phyloP scores from a whole-genome alignment of 2,888 invertebrate species.

The Sclerodermus sp. region DNA sequence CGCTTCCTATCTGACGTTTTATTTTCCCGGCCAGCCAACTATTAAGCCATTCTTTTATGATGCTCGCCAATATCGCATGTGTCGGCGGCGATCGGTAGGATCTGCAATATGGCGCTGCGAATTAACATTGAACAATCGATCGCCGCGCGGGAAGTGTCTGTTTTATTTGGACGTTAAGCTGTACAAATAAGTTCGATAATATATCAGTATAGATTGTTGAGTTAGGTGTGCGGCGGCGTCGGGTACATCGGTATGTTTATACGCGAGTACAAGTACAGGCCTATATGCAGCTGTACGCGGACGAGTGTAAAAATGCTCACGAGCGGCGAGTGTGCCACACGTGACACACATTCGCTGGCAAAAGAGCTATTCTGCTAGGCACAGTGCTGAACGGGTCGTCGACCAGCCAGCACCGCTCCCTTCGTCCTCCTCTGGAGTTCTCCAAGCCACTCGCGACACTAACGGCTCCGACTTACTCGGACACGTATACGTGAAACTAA shows the following conservation, averaged over 20 bases:
- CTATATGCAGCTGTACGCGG: neutral
- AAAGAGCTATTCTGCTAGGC: conserved; percentile 49
- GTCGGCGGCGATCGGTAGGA: no score
- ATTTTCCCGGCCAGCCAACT: no score
- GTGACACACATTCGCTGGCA: conserved; percentile 48
- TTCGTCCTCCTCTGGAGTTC: neutral
- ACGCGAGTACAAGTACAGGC: neutral
- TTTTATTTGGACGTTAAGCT: no score
- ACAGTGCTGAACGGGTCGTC: conserved; percentile 41
- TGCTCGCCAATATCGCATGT: no score
- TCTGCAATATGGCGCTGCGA: no score
- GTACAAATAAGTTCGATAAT: no score
- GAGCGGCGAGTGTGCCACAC: conserved; percentile 35
- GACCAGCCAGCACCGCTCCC: conserved; percentile 25
- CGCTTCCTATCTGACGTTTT: no score
- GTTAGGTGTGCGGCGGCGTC: neutral
- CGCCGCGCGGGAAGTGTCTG: no score
- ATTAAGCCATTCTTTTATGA: no score
- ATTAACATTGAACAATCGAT: no score
- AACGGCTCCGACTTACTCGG: neutral
- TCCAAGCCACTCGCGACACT: neutral
- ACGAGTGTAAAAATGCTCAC: conserved; percentile 11
- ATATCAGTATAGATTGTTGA: no score
- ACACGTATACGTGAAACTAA: conserved; percentile 15
- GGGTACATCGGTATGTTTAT: neutral